Evolutionary conservation across 2,113 vertebrate genomes (phyloP), one percentile per base, ranked within the genome.

Genomic region (Mesembrinibis cayennensis): DNA sequence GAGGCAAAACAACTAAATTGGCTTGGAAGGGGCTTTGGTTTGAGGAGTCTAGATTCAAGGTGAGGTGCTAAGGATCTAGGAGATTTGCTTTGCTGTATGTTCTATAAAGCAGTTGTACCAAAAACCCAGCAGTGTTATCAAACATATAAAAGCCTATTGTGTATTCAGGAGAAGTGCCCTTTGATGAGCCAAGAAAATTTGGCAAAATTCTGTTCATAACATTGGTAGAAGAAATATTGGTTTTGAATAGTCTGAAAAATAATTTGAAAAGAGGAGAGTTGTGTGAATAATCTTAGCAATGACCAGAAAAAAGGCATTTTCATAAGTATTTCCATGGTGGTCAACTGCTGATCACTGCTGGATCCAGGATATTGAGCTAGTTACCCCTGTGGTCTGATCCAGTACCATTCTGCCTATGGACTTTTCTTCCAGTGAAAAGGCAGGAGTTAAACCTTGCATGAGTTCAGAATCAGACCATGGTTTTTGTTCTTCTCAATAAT

Each of bases 401-500:
- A 58, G 45, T 19, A 22, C 10, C 10, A 2, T 65, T 50, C 19
- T 0, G 0, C 20, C 27, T 40, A 2, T 4, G 29, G 59, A 53
- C 0, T 2, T 84, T 30, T 63, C 23, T 7, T 67, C 13, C 38
- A 32, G 29, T 32, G 47, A 44, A 74, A 74, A 78, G 16, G 29
- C 15, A 23, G 29, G 47, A 72, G 47, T 70, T 70, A 74, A 83
- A 71, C 6, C 11, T 67, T 89, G n/a, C 23, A 16, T 16, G 9
- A 27, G 11, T 53, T 77, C 50, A 67, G 74, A 93, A 62, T 49
- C 25, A 66, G 58, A 32, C 4, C 6, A 3, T 2, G 15, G 2
- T 2, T 20, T 79, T 92, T 38, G 17, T 38, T 87, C 26, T 61
- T 82, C 21, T 72, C 20, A 52, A 3, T 25, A 83, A 44, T 30